These are phyloP conservation scores for Emydocephalus ijimae DNA, from an alignment of 2,113 vertebrate species.

Conservation along the genomic window DNA sequence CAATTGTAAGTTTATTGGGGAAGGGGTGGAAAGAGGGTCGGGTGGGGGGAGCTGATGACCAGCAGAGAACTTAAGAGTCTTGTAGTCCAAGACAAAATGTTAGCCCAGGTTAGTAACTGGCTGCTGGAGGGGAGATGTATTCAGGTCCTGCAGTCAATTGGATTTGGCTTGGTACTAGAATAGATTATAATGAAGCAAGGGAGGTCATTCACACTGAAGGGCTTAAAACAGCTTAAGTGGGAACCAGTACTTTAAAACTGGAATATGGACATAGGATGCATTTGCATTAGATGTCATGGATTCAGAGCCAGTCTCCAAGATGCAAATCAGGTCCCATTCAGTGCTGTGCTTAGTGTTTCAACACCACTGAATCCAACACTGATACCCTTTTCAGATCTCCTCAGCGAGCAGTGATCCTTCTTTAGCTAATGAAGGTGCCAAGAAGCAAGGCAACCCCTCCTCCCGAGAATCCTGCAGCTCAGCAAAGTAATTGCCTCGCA, in stretches of 20 bases:
- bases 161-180: background rate
- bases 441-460: background rate
- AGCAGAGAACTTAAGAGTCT: background rate
- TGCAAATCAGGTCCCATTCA: background rate
- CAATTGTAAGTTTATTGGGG: background rate
- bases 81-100: background rate
- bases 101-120: background rate
- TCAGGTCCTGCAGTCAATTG: background rate
- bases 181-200: background rate
- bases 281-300: background rate
- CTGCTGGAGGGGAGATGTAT: background rate
- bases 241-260: background rate
- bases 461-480: background rate
- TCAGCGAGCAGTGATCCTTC: background rate
- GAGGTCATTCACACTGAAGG: background rate
- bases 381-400: background rate
- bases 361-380: background rate
- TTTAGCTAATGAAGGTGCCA: background rate
- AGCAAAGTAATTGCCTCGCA: background rate
- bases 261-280: background rate
- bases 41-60: background rate
- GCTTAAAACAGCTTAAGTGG: background rate
- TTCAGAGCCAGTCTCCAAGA: background rate
- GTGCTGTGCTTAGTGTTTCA: background rate
- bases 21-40: too few relatives aligned